These are phyloP conservation scores for Calidris pugnax DNA, from an alignment of 2,113 vertebrate genomes.

Conservation along the genomic window DNA sequence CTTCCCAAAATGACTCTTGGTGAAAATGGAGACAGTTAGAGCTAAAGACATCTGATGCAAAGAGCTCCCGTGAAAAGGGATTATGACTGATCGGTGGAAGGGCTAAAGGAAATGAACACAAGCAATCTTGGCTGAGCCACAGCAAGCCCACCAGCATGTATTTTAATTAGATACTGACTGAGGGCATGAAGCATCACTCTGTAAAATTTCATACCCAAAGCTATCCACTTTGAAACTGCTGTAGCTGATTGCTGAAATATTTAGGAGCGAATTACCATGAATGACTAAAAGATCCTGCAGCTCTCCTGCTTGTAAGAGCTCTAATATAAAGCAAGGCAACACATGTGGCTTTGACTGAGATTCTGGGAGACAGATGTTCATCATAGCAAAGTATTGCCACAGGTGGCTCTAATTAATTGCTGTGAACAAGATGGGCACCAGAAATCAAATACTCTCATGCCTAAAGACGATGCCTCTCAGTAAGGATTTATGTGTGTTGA, in stretches of 20 bases:
- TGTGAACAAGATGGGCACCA: background rate
- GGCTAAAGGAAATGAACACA: background rate
- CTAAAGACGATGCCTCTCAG: background rate
- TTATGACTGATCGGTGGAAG: background rate
- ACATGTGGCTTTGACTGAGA: background rate
- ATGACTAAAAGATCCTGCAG: background rate
- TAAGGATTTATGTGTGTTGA: background rate
- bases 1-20: background rate
- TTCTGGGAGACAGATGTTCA: slow-evolving; percentile 8
- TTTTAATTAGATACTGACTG: slow-evolving; percentile 27
- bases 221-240: background rate
- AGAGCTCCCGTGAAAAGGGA: background rate
- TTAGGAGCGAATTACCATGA: background rate
- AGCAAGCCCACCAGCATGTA: background rate
- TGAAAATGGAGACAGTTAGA: background rate
- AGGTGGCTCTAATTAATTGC: slow-evolving; percentile 32
- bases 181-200: background rate
- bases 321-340: background rate
- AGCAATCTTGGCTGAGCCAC: background rate
- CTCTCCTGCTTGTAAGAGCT: background rate
- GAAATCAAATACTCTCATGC: background rate
- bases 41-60: background rate
- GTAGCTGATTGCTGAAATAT: background rate
- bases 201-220: background rate
- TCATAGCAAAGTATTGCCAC: background rate